Evolutionary conservation across 1,140 invertebrate species (phyloP).

Genomic region (Dufourea novaeangliae): DNA sequence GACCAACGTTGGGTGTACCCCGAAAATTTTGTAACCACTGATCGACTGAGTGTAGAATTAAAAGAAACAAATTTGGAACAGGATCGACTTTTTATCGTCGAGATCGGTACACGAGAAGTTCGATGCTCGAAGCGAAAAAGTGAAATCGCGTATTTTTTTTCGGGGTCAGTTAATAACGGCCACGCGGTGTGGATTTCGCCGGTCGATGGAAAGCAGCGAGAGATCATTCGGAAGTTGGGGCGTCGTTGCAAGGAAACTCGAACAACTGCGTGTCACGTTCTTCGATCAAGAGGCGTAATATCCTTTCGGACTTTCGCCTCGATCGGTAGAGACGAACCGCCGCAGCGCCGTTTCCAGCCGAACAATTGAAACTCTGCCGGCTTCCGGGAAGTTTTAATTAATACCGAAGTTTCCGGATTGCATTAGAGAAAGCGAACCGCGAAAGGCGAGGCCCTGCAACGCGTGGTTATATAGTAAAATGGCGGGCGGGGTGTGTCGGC

Average conservation of each 20-base stretch:
- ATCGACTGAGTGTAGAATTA: too few species aligned
- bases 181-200: background rate
- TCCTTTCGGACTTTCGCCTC: background rate
- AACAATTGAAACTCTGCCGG: slow-evolving; percentile 26
- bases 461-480: slow-evolving; percentile 6
- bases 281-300: background rate
- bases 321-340: background rate
- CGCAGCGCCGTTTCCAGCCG: background rate
- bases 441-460: background rate
- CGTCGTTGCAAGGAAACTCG: slow-evolving; percentile 5
- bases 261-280: too few species aligned
- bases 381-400: slow-evolving; percentile 39
- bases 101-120: too few species aligned
- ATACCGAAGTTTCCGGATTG: slow-evolving; percentile 24
- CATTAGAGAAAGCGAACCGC: background rate
- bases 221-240: background rate
- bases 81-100: too few species aligned
- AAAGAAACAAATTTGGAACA: too few species aligned
- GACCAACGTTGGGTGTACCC: too few species aligned
- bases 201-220: slow-evolving; percentile 29
- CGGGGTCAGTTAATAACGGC: too few species aligned
- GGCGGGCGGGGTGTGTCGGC: slow-evolving; percentile 2
- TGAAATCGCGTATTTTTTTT: slow-evolving; percentile 8
- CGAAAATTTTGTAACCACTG: too few species aligned
- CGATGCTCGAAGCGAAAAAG: background rate